These are phyloP conservation scores for Dromius quadrimaculatus DNA, from an alignment of 2,888 invertebrate species.

Conservation along the genomic window DNA sequence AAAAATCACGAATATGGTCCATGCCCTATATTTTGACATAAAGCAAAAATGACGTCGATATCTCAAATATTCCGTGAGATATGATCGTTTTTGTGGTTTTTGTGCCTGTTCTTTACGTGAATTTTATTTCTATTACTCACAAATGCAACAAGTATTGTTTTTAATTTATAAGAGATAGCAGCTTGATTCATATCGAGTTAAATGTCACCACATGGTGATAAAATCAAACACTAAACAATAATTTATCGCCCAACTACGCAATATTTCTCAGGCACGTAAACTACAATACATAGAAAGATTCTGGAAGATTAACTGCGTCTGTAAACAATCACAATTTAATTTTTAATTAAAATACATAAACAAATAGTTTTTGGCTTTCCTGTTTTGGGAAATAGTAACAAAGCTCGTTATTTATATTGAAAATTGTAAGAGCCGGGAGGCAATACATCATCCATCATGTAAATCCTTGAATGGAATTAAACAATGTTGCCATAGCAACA, in stretches of 20 bases:
- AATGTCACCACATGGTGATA: slow-evolving; percentile 15
- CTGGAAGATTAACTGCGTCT: slow-evolving; percentile 1
- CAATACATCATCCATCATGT: background rate
- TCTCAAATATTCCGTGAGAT: no score
- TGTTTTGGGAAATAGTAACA: no score
- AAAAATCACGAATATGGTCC: no score
- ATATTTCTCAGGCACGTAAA: background rate
- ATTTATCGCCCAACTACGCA: slow-evolving; percentile 22
- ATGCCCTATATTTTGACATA: no score
- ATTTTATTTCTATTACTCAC: no score
- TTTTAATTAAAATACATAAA: no score
- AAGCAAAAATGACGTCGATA: no score
- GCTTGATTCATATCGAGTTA: slow-evolving; percentile 37
- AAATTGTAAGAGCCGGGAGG: no score
- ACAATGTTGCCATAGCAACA: slow-evolving; percentile 8
- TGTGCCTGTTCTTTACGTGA: no score
- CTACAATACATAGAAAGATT: slow-evolving; percentile 16
- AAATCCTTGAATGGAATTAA: background rate
- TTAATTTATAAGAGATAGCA: slow-evolving; percentile 4
- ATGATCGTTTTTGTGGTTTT: no score
- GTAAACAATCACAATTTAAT: slow-evolving; percentile 1
- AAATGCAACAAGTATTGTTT: slow-evolving; percentile 29
- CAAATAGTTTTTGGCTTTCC: no score
- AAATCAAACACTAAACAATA: slow-evolving; percentile 34
- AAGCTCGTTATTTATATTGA: no score